Evolutionary conservation across 2,888 invertebrate species (phyloP).

Genomic region (Uropetala carovei): DNA sequence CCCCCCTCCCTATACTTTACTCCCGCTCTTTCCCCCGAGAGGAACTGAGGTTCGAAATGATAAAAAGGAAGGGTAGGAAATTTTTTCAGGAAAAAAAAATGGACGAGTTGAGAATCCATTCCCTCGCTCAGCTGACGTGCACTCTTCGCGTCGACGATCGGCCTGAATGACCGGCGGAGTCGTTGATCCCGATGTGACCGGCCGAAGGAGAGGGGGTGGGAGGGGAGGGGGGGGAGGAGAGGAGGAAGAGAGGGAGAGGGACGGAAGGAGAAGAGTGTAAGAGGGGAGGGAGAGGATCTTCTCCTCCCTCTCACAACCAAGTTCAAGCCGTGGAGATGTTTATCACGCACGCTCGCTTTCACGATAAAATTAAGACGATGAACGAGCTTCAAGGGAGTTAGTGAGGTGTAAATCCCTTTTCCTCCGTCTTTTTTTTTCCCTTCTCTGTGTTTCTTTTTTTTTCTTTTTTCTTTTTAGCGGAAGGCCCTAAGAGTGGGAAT

Average conservation of each 20-base stretch:
- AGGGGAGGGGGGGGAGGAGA: conserved; percentile 26
- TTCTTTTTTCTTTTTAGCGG: too few species aligned
- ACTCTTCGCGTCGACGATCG: conserved; percentile 9
- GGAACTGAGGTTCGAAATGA: conserved; percentile 11
- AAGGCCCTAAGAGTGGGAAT: too few species aligned
- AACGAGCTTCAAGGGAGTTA: neutral
- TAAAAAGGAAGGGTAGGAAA: neutral
- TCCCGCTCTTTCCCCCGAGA: too few species aligned
- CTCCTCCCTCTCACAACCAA: neutral
- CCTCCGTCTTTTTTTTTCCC: neutral
- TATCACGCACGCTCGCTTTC: neutral
- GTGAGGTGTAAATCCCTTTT: neutral
- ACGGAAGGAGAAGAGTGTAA: conserved; percentile 48
- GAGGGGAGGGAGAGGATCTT: neutral
- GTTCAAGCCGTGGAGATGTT: neutral
- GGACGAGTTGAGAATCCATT: neutral
- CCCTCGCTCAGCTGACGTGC: conserved; percentile 33
- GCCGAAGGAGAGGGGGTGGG: neutral
- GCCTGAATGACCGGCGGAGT: conserved; percentile 11
- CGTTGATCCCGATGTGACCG: conserved; percentile 54
- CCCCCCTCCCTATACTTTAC: too few species aligned
- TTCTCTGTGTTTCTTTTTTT: too few species aligned
- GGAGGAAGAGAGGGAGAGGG: conserved; percentile 11
- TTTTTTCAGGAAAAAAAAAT: neutral
- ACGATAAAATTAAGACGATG: conserved; percentile 15